Percentiles rank a stretch among this genome's conserved stretches.
Evolutionary conservation across 1,140 invertebrate species (phyloP).

Genomic region (Diachasma alloeum): DNA sequence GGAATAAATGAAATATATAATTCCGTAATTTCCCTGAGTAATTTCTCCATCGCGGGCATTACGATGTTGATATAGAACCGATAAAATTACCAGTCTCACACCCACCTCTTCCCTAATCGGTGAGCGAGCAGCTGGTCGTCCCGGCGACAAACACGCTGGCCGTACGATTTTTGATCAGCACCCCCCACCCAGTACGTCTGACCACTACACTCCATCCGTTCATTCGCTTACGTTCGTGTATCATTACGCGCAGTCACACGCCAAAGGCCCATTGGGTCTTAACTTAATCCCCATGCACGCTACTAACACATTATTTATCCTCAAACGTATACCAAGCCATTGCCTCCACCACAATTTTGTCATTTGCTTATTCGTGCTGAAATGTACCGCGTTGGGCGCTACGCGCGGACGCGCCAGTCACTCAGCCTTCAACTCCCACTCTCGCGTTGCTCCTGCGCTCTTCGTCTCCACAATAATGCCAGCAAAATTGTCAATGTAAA

Average conservation of each 20-base stretch:
- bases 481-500: constrained; percentile 5
- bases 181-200: constrained; percentile 10
- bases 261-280: background rate
- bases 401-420: background rate
- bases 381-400: background rate
- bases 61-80: background rate
- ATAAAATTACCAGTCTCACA: background rate
- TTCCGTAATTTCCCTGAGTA: background rate
- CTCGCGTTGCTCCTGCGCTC: background rate
- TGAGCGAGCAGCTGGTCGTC: constrained; percentile 38
- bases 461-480: background rate
- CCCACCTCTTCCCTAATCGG: constrained; percentile 39
- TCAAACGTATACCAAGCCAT: background rate
- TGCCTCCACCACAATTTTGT: background rate
- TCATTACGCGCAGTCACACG: background rate
- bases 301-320: background rate
- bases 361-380: background rate
- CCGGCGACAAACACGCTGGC: constrained; percentile 20
- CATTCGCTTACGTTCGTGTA: constrained; percentile 22
- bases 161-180: constrained; percentile 36
- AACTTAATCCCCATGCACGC: background rate
- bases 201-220: constrained; percentile 18
- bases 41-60: background rate
- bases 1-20: background rate
- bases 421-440: background rate